phyloP scores from a whole-genome alignment of 2,888 invertebrate species.

The Spisula subtruncata region DNA sequence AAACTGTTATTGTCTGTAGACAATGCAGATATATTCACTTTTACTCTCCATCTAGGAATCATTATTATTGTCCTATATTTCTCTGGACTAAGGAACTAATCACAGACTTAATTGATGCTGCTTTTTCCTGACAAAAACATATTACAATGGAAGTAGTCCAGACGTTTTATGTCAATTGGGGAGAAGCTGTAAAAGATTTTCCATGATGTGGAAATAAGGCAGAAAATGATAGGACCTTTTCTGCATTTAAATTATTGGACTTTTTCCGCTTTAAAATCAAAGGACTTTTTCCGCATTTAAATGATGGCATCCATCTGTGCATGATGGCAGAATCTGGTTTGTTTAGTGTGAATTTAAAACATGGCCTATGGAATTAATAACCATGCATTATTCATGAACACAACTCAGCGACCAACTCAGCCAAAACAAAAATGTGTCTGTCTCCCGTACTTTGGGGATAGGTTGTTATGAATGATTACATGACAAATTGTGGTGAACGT shows the following conservation, averaged over 20 bases:
- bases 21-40: not conserved
- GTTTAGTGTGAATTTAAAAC: not conserved
- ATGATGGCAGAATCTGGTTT: not conserved
- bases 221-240: not conserved
- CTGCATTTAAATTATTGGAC: no score
- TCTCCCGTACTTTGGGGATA: not conserved
- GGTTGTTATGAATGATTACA: no score
- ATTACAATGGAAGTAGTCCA: slow-evolving; percentile 18
- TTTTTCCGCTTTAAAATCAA: no score
- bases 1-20: not conserved
- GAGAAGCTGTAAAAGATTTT: not conserved
- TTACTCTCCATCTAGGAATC: not conserved
- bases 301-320: not conserved
- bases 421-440: slow-evolving; percentile 3
- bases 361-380: no score
- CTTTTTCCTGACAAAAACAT: slow-evolving; percentile 10
- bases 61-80: slow-evolving; percentile 12
- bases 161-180: not conserved
- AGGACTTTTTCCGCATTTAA: no score
- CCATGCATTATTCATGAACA: slow-evolving; percentile 9
- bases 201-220: not conserved
- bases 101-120: slow-evolving; percentile 10
- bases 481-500: no score
- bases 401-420: no score
- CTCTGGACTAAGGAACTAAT: not conserved